Evolutionary conservation across 23 tunicate genomes (phyloP).

Genomic region (Diplosoma virens): DNA sequence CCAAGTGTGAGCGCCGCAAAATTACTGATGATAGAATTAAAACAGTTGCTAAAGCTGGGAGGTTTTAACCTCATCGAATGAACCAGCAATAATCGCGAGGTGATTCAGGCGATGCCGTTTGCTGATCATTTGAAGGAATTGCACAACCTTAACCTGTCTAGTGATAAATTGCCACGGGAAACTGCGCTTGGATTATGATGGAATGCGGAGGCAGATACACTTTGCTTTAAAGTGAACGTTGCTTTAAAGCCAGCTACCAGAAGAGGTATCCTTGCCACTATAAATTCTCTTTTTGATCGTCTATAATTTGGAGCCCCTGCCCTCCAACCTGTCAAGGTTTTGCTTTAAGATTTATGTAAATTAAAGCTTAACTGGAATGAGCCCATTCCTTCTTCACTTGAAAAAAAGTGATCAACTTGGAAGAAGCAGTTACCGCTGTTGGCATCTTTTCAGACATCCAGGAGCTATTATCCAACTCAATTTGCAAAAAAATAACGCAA

Average conservation of each 20-base stretch:
- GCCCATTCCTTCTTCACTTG: background rate
- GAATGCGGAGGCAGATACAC: background rate
- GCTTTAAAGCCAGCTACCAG: background rate
- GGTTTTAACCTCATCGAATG: background rate
- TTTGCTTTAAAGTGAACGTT: background rate
- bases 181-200: background rate
- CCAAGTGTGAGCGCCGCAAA: background rate
- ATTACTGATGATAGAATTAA: background rate
- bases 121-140: background rate
- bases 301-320: background rate
- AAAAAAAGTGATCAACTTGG: background rate
- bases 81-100: background rate
- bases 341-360: background rate
- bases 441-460: background rate
- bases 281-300: background rate
- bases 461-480: background rate
- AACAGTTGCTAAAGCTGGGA: background rate
- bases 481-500: background rate
- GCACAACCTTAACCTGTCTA: background rate
- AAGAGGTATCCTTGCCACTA: background rate
- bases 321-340: background rate
- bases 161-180: background rate
- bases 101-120: background rate
- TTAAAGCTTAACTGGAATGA: background rate
- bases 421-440: background rate